Evolutionary conservation across 2,888 invertebrate genomes (phyloP).

Genomic region (Drosophila anceps): DNA sequence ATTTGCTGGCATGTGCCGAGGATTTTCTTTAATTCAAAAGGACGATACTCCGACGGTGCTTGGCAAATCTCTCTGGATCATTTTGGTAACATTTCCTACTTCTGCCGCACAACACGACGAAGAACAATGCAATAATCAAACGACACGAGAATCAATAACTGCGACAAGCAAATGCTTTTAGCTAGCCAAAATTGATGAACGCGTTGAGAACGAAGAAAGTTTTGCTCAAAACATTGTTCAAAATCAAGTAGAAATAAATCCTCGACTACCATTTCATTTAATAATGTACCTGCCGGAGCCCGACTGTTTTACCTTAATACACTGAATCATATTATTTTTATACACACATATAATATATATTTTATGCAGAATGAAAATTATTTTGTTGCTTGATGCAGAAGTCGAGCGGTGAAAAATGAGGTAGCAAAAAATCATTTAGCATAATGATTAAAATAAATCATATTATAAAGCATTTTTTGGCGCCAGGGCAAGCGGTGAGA

Average conservation of each 20-base stretch:
- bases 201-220: slow-evolving; percentile 20
- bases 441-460: slow-evolving; percentile 82
- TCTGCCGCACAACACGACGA: slow-evolving; percentile 12
- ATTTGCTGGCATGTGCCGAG: slow-evolving; percentile 34
- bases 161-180: slow-evolving; percentile 75
- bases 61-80: slow-evolving; percentile 19
- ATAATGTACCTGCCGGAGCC: slow-evolving; percentile 5
- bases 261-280: slow-evolving; percentile 9
- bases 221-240: slow-evolving; percentile 12
- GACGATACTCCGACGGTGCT: neutral
- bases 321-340: slow-evolving; percentile 34
- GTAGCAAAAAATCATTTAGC: slow-evolving; percentile 72
- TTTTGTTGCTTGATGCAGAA: slow-evolving; percentile 50
- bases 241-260: slow-evolving; percentile 10
- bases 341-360: slow-evolving; percentile 40
- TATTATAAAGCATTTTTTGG: slow-evolving; percentile 58
- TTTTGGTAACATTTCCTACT: slow-evolving; percentile 14
- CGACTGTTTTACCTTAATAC: slow-evolving; percentile 12
- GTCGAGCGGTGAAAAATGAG: slow-evolving; percentile 62
- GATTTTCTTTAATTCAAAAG: slow-evolving; percentile 14
- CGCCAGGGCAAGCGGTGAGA: slow-evolving; percentile 10
- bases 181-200: slow-evolving; percentile 41
- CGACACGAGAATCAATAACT: slow-evolving; percentile 57
- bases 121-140: slow-evolving; percentile 69
- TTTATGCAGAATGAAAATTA: slow-evolving; percentile 49